phyloP scores from a whole-genome alignment of 1,140 invertebrate species.

The Pseudachorutes palmiensis region DNA sequence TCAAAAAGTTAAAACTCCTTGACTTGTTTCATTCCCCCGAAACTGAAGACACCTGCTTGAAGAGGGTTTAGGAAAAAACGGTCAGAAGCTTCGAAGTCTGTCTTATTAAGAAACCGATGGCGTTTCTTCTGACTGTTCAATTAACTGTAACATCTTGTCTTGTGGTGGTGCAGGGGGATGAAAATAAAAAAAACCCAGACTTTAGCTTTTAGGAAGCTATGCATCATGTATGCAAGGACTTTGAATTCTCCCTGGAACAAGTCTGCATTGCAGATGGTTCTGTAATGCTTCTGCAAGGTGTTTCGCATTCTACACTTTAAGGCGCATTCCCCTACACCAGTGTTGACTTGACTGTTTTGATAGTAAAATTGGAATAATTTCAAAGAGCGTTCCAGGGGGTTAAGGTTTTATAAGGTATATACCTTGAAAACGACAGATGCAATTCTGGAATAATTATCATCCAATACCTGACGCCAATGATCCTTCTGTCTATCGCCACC shows the following conservation, averaged over 20 bases:
- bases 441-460: too few relatives aligned
- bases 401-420: neutral
- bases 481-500: too few relatives aligned
- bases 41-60: conserved; percentile 33
- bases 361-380: neutral
- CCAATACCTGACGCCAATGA: too few relatives aligned
- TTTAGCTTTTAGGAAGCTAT: neutral
- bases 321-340: too few relatives aligned
- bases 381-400: too few relatives aligned
- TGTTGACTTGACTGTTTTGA: too few relatives aligned
- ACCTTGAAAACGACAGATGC: conserved; percentile 1
- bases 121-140: conserved; percentile 18
- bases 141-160: conserved; percentile 35
- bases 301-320: conserved; percentile 5
- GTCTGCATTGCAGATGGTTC: too few relatives aligned
- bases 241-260: too few relatives aligned
- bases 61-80: neutral
- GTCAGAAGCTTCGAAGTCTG: conserved; percentile 7
- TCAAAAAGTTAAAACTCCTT: conserved; percentile 6
- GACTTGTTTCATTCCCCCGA: neutral
- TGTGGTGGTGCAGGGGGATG: conserved; percentile 8
- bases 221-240: too few relatives aligned
- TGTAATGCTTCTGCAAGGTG: conserved; percentile 21
- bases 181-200: neutral
- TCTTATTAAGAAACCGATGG: neutral